A percentile compares a stretch with the other conserved stretches of the same genome.
Conservation (phyloP, 64 coral and sea anemone species). For the Porites australiensis region DNA sequence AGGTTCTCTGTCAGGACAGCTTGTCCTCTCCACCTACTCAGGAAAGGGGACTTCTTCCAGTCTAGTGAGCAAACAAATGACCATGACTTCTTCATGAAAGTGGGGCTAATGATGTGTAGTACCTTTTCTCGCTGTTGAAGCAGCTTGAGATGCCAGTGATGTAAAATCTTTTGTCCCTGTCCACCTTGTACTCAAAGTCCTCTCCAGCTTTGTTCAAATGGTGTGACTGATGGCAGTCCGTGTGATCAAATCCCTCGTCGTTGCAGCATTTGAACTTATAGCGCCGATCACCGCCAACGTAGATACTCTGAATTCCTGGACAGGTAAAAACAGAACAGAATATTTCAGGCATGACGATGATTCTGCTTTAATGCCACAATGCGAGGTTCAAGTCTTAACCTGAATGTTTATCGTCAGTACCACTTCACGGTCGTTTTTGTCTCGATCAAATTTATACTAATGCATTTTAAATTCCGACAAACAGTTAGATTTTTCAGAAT, state of each 20-base stretch:
- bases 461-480: too few relatives aligned
- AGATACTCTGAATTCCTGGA: background rate
- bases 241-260: constrained; percentile 11
- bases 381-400: too few relatives aligned
- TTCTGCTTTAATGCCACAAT: too few relatives aligned
- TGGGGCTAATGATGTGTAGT: background rate
- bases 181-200: constrained; percentile 8
- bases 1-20: too few relatives aligned
- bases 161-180: constrained; percentile 7
- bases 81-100: background rate
- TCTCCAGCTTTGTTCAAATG: background rate
- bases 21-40: too few relatives aligned
- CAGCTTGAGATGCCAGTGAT: constrained; percentile 14
- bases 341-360: too few relatives aligned
- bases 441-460: too few relatives aligned
- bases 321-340: background rate
- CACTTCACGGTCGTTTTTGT: too few relatives aligned
- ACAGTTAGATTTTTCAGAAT: too few relatives aligned
- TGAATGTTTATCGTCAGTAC: too few relatives aligned
- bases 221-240: constrained; percentile 5
- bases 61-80: too few relatives aligned
- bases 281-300: constrained; percentile 14
- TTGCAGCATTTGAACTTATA: constrained; percentile 46
- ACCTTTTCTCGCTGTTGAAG: background rate
- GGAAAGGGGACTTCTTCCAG: too few relatives aligned